Conservation (phyloP, 2,113 vertebrate species). For the Gavialis gangeticus region DNA sequence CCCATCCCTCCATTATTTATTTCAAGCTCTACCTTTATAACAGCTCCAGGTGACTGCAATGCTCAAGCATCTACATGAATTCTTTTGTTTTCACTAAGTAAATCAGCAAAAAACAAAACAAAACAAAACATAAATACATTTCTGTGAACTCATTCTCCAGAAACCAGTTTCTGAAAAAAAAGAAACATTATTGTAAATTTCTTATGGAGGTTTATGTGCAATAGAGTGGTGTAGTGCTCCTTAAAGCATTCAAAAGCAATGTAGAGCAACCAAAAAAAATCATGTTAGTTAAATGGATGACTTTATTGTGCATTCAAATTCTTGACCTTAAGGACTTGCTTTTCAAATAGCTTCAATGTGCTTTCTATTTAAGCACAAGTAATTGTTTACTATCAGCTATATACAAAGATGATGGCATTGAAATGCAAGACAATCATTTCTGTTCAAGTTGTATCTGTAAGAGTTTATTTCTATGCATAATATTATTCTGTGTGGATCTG, state of each 20-base stretch:
- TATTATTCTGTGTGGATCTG: neutral
- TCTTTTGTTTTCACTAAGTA: neutral
- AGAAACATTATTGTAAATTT: no score
- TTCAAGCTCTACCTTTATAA: neutral
- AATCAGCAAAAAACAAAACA: neutral
- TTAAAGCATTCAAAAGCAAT: neutral
- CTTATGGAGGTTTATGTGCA: neutral
- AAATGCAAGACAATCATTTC: constrained; percentile 7
- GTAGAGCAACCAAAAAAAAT: neutral
- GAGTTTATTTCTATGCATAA: neutral
- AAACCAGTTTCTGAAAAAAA: no score
- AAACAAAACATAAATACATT: neutral
- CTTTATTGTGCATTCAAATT: neutral
- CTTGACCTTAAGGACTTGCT: constrained; percentile 4
- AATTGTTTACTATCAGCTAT: neutral
- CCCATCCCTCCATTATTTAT: neutral
- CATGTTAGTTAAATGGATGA: neutral
- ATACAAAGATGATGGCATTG: neutral
- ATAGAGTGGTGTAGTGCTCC: neutral
- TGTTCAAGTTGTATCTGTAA: constrained; percentile 1
- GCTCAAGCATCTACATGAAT: neutral
- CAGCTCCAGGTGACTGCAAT: neutral
- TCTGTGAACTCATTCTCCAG: neutral
- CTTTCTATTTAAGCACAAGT: neutral
- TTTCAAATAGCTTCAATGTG: neutral